Base-by-base conservation (phyloP, 2,888 invertebrate genomes). In the Camptogramma bilineatum region DNA sequence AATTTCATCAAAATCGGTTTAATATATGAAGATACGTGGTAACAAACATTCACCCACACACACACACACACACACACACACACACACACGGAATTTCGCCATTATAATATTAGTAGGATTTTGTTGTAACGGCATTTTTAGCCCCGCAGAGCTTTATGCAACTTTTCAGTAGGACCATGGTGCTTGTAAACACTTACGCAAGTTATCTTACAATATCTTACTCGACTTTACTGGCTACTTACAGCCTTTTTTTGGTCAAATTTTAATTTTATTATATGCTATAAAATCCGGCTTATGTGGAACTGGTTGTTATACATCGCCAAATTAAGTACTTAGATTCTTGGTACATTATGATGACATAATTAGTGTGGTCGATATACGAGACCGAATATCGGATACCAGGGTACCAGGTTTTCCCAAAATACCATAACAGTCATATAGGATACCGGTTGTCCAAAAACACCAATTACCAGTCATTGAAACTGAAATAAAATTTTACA, bases 141-240 rank as follows among this genome's bases (percentile, higher is more conserved):
- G 7, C 13, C 4, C 13, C 10, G 2, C 1, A 34, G 34, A 34
- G 10, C 13, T 34, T 4, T 34, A 10, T 13, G 2, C 1, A 34
- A 13, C 13, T 13, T 2, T 10, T 13, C 13, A 13, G 34, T 39
- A 13, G 3, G 34, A 39, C 13, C 34, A 39, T 39, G 9, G 13
- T 10, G 34, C 31, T 31, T 8, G 9, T 13, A 39, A 39, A 13
- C 10, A 13, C 1, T 13, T 39, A 28, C 13, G 13, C 13, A 13
- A 39, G 13, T 39, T 39, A 0, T 13, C 34, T 13, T 39, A 39
- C 34, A 39, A 81, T 82, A 82, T 82, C 82, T 83, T 81, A 80
- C 75, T 72, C 73, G 70, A 74, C 72, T 82, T 82, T 78, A 80
- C 73, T 75, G 76, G 77, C 74, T 80, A 82, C 80, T 83, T 81